Evolutionary conservation across 1,140 invertebrate species (phyloP).

Genomic region (Leucophenga varia): DNA sequence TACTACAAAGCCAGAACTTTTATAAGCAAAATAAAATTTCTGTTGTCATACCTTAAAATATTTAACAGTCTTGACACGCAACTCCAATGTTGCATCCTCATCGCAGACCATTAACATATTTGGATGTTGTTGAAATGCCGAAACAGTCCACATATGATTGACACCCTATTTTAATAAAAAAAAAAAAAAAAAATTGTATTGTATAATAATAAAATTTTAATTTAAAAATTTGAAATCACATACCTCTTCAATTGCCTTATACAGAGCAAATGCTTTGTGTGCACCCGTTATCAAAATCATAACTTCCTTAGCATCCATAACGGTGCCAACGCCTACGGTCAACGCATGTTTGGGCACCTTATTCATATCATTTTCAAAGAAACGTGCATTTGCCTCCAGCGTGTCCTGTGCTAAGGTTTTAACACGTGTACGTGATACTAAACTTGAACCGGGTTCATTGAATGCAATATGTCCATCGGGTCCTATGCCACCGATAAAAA

Average conservation of each 20-base stretch:
- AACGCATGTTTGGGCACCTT: constrained; percentile 92
- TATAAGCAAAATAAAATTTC: neutral
- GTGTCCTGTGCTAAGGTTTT: constrained; percentile 97
- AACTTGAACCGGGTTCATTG: constrained; percentile 94
- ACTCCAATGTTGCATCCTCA: constrained; percentile 95
- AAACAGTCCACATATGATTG: constrained; percentile 99
- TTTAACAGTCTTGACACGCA: constrained; percentile 98
- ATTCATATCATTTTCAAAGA: constrained; percentile 92
- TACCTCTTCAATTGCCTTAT: constrained; percentile 89
- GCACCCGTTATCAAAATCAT: constrained; percentile 98
- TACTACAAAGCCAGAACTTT: neutral
- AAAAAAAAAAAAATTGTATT: constrained; percentile 93
- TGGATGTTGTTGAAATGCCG: constrained; percentile 95
- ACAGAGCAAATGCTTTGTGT: constrained; percentile 94
- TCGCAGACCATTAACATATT: constrained; percentile 93
- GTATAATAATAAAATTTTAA: too few species aligned
- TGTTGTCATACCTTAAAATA: constrained; percentile 96
- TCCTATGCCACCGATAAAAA: constrained; percentile 85
- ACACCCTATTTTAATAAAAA: too few species aligned
- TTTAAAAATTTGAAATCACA: too few species aligned
- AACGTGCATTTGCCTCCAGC: constrained; percentile 93
- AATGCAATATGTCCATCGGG: constrained; percentile 98
- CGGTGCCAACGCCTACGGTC: constrained; percentile 97
- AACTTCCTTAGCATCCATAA: constrained; percentile 97
- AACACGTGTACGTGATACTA: constrained; percentile 91